A percentile compares a stretch with the other conserved stretches of the same genome.
These are phyloP conservation scores for Petrocephalus microphthalmus DNA, from an alignment of 2,113 vertebrate genomes.

Conservation along the genomic window DNA sequence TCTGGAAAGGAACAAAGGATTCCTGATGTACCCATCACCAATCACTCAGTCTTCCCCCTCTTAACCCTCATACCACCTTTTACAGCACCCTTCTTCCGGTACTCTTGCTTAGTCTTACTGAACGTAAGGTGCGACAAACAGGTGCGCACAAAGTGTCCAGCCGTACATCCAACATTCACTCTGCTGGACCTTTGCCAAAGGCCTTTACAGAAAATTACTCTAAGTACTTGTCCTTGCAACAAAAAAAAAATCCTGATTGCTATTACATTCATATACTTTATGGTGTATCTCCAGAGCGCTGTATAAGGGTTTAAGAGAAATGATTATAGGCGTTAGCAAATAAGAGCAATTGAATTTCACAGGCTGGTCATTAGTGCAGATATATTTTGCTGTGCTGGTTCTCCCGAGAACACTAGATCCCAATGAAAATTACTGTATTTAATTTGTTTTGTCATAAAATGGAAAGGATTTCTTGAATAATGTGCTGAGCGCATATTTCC, in stretches of 20 bases:
- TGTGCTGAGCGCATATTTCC: constrained; percentile 22
- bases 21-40: neutral
- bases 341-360: constrained; percentile 19
- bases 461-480: constrained; percentile 22
- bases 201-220: constrained; percentile 3
- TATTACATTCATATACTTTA: constrained; percentile 18
- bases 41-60: neutral
- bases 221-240: neutral
- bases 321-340: constrained; percentile 21
- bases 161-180: neutral
- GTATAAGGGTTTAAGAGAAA: constrained; percentile 11
- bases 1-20: constrained; percentile 37
- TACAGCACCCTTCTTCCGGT: neutral
- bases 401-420: constrained; percentile 7
- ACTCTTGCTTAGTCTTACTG: neutral
- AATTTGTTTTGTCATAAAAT: constrained; percentile 29
- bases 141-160: neutral
- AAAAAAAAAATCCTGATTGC: constrained; percentile 18
- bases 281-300: neutral
- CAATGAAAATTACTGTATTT: constrained; percentile 23
- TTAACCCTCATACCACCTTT: too few relatives aligned
- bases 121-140: neutral
- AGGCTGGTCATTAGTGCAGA: constrained; percentile 13
- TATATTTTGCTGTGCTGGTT: constrained; percentile 17
- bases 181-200: neutral